Evolutionary conservation across 2,888 invertebrate genomes (phyloP), one percentile per base, ranked within the genome.

Genomic region (Dryocosmus kuriphilus): DNA sequence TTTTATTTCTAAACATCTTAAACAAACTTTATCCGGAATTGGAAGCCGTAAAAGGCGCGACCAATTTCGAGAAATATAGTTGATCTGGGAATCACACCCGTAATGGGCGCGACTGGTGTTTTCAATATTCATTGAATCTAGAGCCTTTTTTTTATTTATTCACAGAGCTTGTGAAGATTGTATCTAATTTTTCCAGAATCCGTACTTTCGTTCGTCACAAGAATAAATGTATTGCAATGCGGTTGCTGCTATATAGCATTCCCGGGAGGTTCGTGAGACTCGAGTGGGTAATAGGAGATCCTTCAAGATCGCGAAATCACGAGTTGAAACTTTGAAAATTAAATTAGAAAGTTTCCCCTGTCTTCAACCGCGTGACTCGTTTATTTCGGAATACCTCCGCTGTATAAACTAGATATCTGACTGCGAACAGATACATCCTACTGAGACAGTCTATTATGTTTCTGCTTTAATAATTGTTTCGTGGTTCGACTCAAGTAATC

Each of bases 331-430:
- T 85, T 83, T 82, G 83, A 78, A 85, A 84, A 88, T 88, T 83
- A 84, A 87, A 87, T 87, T 85, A 84, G 84, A 82, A 87, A 87
- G 86, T 87, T 87, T 79, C 76, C 27, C 78, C 82, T 80, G 78
- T 79, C 81, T 83, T 80, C 80, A 78, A 82, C 77, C 79, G 81
- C 71, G 83, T 81, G 77, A 84, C 85, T 85, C 86, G 79, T 84
- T 85, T 84, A 83, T 85, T 82, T 83, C 80, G 80, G 77, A 71
- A 46, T 82, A 79, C 67, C 77, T 80, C 80, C 81, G 75, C 81
- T 60, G 24, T 16, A 82, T 82, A 82, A 85, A 85, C 86, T 86
- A 82, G 82, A 79, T 74, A 77, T 60, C 60, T 60, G 16, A 24
- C 27, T 60, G 24, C 60, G 11, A 60, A 5, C 24, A 24, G 14